Base-by-base conservation (phyloP, 2,113 vertebrate genomes). In the Antechinus flavipes region DNA sequence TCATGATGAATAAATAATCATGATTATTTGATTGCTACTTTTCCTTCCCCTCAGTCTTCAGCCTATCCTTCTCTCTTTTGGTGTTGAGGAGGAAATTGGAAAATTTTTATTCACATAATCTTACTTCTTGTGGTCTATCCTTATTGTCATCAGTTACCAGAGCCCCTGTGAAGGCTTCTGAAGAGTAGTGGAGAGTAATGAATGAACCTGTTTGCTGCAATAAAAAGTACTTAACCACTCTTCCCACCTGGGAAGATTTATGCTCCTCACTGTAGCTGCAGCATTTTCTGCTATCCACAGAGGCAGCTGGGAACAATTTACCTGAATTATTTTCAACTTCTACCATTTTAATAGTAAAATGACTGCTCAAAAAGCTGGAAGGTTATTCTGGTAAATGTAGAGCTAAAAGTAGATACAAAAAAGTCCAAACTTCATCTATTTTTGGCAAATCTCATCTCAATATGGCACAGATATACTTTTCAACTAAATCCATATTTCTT, bases 391-490 rank as follows among this genome's bases (percentile, higher is more conserved):
- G 58, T 68, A 95, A 96, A 91, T 58, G 23, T 26, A 42, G 95
- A 96, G 30, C 30, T 89, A 90, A 95, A 93, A 53, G 23, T 23
- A 90, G 54, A 94, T 95, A 96, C 42, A 94, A 94, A 55, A 42
- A 94, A 91, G 53, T 93, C 19, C 27, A 56, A 90, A 49, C 93
- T 97, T 93, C 91, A 68, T 91, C 25, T 92, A 52, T 61, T 97
- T 93, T 93, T 96, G 94, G 94, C 95, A 97, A 96, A 93, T 93
- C 54, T 94, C 54, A 94, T 76, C 90, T 96, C 93, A 97, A 35
- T 92, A n/a, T 92, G 68, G 89, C 94, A 95, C 91, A 94, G 97
- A 93, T 16, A 24, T 93, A 61, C 55, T 91, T 97, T 97, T 96
- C 89, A 96, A 93, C 95, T 93, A 96, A 84, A 54, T 30, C 90